Percentiles rank a stretch among this genome's conserved stretches.
phyloP scores from a whole-genome alignment of 2,113 vertebrate genomes.

The Cygnus atratus region DNA sequence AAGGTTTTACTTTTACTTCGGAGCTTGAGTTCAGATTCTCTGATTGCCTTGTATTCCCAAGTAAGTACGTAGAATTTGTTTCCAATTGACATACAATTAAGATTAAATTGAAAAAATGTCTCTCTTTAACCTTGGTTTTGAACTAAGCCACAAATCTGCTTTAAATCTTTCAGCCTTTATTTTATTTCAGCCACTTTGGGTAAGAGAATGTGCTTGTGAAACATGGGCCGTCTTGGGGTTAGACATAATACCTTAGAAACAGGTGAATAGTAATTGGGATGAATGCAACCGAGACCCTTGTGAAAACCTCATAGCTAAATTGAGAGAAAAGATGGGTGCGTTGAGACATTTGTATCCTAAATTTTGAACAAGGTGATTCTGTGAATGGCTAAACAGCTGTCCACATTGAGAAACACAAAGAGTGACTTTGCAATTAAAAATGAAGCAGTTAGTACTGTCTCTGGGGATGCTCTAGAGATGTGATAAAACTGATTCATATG shows the following conservation, averaged over 20 bases:
- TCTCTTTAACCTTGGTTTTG: background rate
- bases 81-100: background rate
- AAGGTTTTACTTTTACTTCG: background rate
- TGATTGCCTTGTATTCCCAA: background rate
- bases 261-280: background rate
- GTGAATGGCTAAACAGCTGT: background rate
- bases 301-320: constrained; percentile 14
- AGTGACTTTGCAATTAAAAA: constrained; percentile 40
- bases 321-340: background rate
- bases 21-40: background rate
- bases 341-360: background rate
- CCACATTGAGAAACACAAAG: constrained; percentile 5
- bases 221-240: background rate
- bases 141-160: background rate
- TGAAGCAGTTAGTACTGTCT: background rate
- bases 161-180: background rate
- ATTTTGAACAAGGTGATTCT: constrained; percentile 37
- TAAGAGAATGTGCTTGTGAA: background rate
- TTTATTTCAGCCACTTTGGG: background rate
- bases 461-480: constrained; percentile 1
- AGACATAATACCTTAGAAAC: background rate
- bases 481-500: constrained; percentile 35
- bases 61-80: background rate
- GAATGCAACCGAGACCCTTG: background rate
- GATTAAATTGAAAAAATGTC: background rate